Evolutionary conservation across 2,113 vertebrate species (phyloP), one percentile per base, ranked within the genome.

Genomic region (Varanus salvator): DNA sequence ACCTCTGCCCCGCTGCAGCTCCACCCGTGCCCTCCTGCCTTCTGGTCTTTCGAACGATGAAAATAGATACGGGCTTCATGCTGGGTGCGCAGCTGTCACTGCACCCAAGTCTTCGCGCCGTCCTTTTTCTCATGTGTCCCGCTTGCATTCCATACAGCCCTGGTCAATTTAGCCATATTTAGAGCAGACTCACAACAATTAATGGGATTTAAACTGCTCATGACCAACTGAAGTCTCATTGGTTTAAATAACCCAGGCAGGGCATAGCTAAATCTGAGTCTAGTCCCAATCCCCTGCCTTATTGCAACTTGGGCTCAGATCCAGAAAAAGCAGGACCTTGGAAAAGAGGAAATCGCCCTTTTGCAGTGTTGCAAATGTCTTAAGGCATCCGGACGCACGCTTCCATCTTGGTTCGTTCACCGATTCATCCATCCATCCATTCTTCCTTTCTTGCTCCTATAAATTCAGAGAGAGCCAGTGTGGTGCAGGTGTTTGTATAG

Each of bases 261-360:
- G 19, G 60, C 21, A 64, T 21, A 5, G 5, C 60, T 64, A 64
- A 64, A 64, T 64, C 57, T 4, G 60, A 19, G 11, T 19, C 60
- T 64, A 64, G n/a, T 4, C 8, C 9, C 23, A 38, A 15, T 5
- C 8, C 9, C 23, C 75, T 21, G 48, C 50, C 14, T 0, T 19
- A 6, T 71, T 29, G 12, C 3, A 17, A 60, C 0, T 0, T 25
- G 3, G 25, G 54, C 1, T 60, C 9, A 14, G 2, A 4, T 25
- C 25, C 21, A 34, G 29, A 31, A 85, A 1, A 3, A 4, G 17
- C 12, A 38, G 38, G 38, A 68, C 34, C 12, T 31, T 0, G 38
- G 34, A 14, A 68, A 27, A 44, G 6, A 57, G 80, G 31, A 15
- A 31, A 12, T 8, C 29, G 6, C 8, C 9, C 29, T 27, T 29